Conservation (phyloP, 2,888 invertebrate species). For the Macrophya alboannulata region DNA sequence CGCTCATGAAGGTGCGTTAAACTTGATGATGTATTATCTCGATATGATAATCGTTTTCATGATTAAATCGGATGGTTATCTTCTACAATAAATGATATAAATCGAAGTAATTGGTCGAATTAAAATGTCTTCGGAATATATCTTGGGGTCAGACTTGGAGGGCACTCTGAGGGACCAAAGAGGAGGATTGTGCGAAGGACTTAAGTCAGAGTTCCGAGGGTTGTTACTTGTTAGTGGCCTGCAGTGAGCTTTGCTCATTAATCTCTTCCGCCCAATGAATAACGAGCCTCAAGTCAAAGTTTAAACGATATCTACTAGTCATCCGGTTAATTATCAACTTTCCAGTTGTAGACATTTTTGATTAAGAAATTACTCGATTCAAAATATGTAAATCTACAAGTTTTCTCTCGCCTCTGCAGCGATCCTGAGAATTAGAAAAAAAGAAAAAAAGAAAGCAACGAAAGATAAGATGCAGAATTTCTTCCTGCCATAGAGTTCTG, state of each 20-base stretch:
- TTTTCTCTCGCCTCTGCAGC: neutral
- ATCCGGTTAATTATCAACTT: slow-evolving; percentile 47
- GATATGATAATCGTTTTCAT: no score
- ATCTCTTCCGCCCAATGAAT: slow-evolving; percentile 49
- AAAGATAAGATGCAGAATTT: neutral
- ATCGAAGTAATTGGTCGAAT: neutral
- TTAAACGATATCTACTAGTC: slow-evolving; percentile 50
- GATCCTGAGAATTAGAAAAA: neutral
- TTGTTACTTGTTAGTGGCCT: slow-evolving; percentile 33
- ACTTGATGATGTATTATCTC: no score
- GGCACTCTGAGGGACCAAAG: neutral
- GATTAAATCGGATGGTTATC: neutral
- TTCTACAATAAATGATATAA: neutral
- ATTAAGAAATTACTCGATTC: slow-evolving; percentile 7
- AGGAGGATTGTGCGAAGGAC: neutral
- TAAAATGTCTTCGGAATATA: neutral
- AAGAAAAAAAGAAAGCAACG: neutral
- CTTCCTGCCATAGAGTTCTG: neutral
- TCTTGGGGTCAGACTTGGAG: neutral
- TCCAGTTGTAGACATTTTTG: neutral
- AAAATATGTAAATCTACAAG: neutral
- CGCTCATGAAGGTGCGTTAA: no score
- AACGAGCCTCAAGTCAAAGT: slow-evolving; percentile 42
- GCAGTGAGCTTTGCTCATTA: slow-evolving; percentile 40
- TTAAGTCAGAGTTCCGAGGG: slow-evolving; percentile 23